Percentiles rank a stretch among this genome's conserved stretches.
Evolutionary conservation across 1,140 invertebrate genomes (phyloP).

Genomic region (Trichogramma pretiosum): DNA sequence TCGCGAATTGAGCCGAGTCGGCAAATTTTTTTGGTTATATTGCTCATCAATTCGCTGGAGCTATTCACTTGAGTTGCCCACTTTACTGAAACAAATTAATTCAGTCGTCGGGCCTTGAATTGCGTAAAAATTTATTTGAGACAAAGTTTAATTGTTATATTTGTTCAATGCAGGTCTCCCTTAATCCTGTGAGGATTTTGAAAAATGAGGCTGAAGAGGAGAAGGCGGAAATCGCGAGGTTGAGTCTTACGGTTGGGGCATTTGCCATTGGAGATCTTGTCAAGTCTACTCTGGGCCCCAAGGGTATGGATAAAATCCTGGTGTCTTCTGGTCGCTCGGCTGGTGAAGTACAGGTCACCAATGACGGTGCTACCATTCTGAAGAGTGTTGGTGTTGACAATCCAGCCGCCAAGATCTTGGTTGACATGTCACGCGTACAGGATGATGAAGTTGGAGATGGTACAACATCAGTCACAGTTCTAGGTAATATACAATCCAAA

Average conservation of each 20-base stretch:
- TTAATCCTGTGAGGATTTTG: slow-evolving; percentile 90
- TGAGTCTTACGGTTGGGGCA: slow-evolving; percentile 96
- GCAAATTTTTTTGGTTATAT: no score
- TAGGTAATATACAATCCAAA: slow-evolving; percentile 49
- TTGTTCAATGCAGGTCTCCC: slow-evolving; percentile 57
- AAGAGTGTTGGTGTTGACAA: slow-evolving; percentile 97
- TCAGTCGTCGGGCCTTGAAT: background rate
- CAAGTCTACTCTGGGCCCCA: slow-evolving; percentile 96
- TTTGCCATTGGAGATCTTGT: slow-evolving; percentile 98
- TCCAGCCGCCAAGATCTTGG: slow-evolving; percentile 96
- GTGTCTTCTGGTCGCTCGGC: slow-evolving; percentile 73
- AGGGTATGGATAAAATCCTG: slow-evolving; percentile 99
- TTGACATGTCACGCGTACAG: slow-evolving; percentile 97
- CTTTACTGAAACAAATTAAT: background rate
- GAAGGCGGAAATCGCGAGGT: slow-evolving; percentile 87
- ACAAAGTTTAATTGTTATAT: background rate
- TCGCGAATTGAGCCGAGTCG: no score
- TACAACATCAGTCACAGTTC: slow-evolving; percentile 95
- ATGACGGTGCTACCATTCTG: slow-evolving; percentile 98
- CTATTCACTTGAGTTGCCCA: no score
- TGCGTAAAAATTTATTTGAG: background rate
- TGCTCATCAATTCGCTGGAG: no score
- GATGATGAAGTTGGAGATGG: slow-evolving; percentile 99
- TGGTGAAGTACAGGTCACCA: slow-evolving; percentile 91
- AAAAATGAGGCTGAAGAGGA: slow-evolving; percentile 96